Base-by-base conservation (phyloP, 2,797 vertebrate species). In the Enteromius treurensis region DNA sequence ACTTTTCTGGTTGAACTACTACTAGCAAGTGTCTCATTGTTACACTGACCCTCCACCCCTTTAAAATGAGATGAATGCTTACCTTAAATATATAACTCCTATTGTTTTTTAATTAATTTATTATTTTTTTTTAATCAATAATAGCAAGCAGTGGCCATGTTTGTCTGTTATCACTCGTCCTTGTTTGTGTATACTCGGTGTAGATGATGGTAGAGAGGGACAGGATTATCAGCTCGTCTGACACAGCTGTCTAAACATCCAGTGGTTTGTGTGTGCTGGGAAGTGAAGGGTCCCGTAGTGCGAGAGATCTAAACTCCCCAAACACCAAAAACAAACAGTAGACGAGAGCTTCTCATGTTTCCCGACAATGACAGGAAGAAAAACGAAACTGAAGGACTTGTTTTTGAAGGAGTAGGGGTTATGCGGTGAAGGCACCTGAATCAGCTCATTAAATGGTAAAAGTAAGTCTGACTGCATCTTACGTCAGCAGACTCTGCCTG, bases 221-320 rank as follows among this genome's bases (percentile, higher is more conserved):
- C 58, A 15, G 29, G 75, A 40, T 75, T 60, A 79, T 79, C 78
- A 68, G 58, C n/a, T 15, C 14, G 15, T 84, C 42, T 14, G 13
- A 49, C 53, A 67, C 87, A 82, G 80, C 85, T 88, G 87, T 84
- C 75, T 84, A 88, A 88, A 82, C 53, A 85, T 23, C 67, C 60
- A 47, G 5, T 17, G 49, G 71, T 77, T 23, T 60, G 53, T 62
- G 34, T 55, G 29, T 14, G 47, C 40, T 21, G 34, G 32, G 58
- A 29, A 60, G 58, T 34, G 62, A 75, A 26, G 74, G 21, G 34
- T 58, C 51, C 21, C 34, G 11, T n/a, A 53, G 49, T 37, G 49
- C 21, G 3, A 42, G 55, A 64, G 58, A 64, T 13, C 14, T 23
- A 77, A 32, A 79, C 77, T 47, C 77, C 26, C 26, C 62, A 79